Evolutionary conservation across 2,113 vertebrate genomes (phyloP).

Genomic region (Illadopsis cleaveri): DNA sequence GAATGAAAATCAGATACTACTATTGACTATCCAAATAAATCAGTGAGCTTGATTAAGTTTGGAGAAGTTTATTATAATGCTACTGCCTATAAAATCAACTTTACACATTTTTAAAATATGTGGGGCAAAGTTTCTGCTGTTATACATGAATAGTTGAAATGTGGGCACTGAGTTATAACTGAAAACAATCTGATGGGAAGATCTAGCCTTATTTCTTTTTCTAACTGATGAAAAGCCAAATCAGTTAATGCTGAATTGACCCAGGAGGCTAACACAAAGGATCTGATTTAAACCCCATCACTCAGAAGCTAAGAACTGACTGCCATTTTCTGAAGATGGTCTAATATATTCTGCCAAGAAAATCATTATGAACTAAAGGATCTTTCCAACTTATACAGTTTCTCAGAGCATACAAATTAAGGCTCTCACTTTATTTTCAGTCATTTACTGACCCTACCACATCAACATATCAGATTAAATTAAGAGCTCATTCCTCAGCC

Average conservation of each 20-base stretch:
- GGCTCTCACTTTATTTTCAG: not conserved
- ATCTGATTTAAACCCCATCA: slow-evolving; percentile 45
- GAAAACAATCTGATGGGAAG: slow-evolving; percentile 35
- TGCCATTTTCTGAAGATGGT: slow-evolving; percentile 54
- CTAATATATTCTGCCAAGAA: slow-evolving; percentile 47
- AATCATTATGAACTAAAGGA: not conserved
- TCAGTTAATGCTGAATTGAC: slow-evolving; percentile 35
- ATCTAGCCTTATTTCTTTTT: slow-evolving; percentile 22
- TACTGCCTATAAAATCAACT: slow-evolving; percentile 49
- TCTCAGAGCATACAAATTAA: slow-evolving; percentile 10
- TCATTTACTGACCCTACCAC: not conserved
- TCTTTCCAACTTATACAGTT: slow-evolving; percentile 27
- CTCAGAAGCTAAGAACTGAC: slow-evolving; percentile 33
- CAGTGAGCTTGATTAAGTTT: slow-evolving; percentile 35
- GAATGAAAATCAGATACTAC: slow-evolving; percentile 55
- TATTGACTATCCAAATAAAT: slow-evolving; percentile 43
- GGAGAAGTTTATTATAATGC: slow-evolving; percentile 34
- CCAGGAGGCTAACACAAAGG: slow-evolving; percentile 12
- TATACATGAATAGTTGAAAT: not conserved
- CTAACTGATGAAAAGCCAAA: slow-evolving; percentile 41
- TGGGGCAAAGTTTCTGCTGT: not conserved
- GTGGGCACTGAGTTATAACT: not conserved
- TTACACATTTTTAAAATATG: slow-evolving; percentile 16
- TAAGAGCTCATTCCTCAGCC: not conserved
- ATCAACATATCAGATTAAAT: slow-evolving; percentile 18